These are phyloP conservation scores for Numenius arquata DNA, from an alignment of 2,113 vertebrate species.

Conservation along the genomic window DNA sequence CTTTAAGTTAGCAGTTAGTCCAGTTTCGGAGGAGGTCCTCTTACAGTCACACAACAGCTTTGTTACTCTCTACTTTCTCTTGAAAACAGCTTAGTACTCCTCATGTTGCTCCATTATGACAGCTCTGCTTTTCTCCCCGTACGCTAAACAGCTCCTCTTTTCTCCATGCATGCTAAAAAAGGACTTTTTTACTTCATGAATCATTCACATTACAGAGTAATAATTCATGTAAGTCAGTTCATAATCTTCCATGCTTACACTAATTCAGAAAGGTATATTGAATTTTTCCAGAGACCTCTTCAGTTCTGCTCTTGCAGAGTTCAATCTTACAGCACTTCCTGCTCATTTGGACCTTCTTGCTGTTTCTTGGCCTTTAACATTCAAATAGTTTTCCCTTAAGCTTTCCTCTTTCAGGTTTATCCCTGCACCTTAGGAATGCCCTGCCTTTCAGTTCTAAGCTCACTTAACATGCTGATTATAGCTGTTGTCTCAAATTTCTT, in stretches of 20 bases:
- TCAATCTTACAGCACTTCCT: neutral
- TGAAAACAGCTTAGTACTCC: constrained; percentile 21
- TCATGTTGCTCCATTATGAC: neutral
- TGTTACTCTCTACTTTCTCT: neutral
- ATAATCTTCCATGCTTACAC: constrained; percentile 26
- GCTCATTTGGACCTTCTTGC: neutral
- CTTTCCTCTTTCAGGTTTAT: neutral
- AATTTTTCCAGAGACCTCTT: constrained; percentile 7
- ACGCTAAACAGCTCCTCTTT: neutral
- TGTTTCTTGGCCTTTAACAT: neutral
- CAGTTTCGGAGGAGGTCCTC: neutral
- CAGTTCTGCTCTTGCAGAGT: neutral
- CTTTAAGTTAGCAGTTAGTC: constrained; percentile 3
- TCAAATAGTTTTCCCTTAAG: neutral
- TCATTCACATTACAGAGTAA: constrained; percentile 32
- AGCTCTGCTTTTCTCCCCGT: neutral
- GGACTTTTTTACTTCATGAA: constrained; percentile 50
- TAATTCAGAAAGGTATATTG: constrained; percentile 47
- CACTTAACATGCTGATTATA: neutral
- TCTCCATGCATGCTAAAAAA: neutral
- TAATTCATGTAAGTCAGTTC: constrained; percentile 32
- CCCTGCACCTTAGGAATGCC: neutral
- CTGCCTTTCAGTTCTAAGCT: neutral
- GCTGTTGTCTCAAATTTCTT: neutral
- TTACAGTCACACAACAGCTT: constrained; percentile 35